Evolutionary conservation across 2,113 vertebrate genomes (phyloP).

Genomic region (Empidonax traillii): DNA sequence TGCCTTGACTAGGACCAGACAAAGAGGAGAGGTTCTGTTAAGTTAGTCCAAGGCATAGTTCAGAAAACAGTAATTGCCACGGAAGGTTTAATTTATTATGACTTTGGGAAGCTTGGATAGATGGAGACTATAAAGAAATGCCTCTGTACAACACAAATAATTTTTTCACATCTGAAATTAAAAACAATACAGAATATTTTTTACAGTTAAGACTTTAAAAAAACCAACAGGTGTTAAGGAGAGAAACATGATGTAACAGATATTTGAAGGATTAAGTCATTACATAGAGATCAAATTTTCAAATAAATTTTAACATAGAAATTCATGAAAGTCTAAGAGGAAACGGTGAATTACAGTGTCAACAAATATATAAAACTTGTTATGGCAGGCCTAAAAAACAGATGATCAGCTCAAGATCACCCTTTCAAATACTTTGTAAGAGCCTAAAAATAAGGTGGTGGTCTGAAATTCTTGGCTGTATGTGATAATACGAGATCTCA

Average conservation of each 20-base stretch:
- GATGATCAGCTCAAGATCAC: neutral
- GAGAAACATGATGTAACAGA: neutral
- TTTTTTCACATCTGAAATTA: neutral
- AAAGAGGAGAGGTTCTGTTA: neutral
- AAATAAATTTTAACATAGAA: neutral
- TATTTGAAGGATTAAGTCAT: neutral
- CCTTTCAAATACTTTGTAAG: neutral
- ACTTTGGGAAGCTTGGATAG: neutral
- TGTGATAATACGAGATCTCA: neutral
- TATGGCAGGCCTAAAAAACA: neutral
- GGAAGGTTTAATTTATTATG: neutral
- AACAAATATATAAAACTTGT: neutral
- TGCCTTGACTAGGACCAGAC: neutral
- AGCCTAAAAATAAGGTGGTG: neutral
- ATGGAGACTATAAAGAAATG: neutral
- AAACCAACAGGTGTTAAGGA: neutral
- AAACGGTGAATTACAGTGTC: neutral
- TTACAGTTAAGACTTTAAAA: neutral
- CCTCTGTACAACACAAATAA: neutral
- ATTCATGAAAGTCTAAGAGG: neutral
- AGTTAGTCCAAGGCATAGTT: neutral
- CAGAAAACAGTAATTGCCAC: neutral
- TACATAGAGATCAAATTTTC: neutral
- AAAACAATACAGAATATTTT: neutral
- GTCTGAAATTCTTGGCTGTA: neutral